A percentile compares a stretch with the other conserved stretches of the same genome.
Conservation (phyloP, 2,113 vertebrate species). For the Bubo blakistoni region DNA sequence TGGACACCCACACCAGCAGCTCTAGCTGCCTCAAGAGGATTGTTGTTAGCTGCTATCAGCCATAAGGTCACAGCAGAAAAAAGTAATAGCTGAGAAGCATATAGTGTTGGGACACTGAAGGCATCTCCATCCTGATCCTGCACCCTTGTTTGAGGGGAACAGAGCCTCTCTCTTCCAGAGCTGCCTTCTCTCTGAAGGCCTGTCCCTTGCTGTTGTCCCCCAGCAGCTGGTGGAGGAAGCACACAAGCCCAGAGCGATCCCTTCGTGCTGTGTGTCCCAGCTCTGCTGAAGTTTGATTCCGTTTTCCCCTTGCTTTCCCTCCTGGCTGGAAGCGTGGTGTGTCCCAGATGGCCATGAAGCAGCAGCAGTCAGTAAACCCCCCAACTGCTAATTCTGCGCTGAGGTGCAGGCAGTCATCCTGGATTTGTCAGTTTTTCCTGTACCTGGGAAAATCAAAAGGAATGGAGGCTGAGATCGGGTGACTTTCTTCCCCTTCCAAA, state of each 20-base stretch:
- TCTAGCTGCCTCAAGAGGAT: neutral
- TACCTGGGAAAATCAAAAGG: neutral
- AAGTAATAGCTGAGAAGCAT: neutral
- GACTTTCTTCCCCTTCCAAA: neutral
- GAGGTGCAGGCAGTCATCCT: neutral
- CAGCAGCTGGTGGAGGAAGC: neutral
- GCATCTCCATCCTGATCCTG: neutral
- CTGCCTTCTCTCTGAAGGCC: neutral
- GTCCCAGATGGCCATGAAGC: neutral
- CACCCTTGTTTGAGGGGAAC: too few relatives aligned
- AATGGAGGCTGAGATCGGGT: neutral
- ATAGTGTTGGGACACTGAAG: neutral
- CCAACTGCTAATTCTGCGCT: too few relatives aligned
- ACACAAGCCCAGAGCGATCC: neutral
- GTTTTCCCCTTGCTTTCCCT: neutral
- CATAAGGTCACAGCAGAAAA: neutral
- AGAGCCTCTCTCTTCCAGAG: neutral
- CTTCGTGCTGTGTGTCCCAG: neutral
- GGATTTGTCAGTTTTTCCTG: neutral
- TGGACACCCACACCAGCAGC: too few relatives aligned
- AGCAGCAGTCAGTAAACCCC: neutral
- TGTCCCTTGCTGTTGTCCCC: neutral
- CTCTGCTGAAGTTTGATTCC: neutral
- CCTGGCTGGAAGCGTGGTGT: neutral
- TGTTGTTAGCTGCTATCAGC: neutral